These are phyloP conservation scores for Phalera bucephala DNA, from an alignment of 2,888 invertebrate genomes.

Conservation along the genomic window DNA sequence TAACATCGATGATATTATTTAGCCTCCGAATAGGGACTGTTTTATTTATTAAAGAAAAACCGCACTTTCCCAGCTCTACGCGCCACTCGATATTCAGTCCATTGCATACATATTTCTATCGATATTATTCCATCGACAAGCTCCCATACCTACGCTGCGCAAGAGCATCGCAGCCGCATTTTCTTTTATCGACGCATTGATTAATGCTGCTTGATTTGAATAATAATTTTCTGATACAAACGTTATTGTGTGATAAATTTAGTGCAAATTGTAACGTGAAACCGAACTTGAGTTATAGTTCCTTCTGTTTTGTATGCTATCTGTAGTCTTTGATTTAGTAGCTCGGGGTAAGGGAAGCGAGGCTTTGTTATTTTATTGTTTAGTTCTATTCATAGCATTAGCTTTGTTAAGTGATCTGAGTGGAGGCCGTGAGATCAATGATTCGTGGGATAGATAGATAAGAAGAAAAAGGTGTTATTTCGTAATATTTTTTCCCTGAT, in stretches of 20 bases:
- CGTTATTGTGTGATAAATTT: conserved; percentile 83
- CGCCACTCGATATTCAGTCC: no score
- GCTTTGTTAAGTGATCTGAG: no score
- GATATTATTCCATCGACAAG: conserved; percentile 17
- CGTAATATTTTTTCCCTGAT: no score
- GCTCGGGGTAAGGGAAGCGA: conserved; percentile 22
- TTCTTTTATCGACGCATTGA: conserved; percentile 82
- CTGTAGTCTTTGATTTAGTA: conserved; percentile 32
- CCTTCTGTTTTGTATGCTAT: conserved; percentile 21
- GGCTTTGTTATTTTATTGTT: conserved; percentile 23
- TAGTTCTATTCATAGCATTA: conserved; percentile 3
- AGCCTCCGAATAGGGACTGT: no score
- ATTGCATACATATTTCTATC: no score
- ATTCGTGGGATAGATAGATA: no score
- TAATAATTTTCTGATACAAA: conserved; percentile 81
- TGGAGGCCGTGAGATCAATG: no score
- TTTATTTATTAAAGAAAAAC: no score
- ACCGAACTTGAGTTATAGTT: conserved; percentile 38
- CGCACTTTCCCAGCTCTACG: no score
- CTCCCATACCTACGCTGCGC: conserved; percentile 49
- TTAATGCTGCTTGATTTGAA: conserved; percentile 81
- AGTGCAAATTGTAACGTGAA: conserved; percentile 80
- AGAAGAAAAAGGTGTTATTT: no score
- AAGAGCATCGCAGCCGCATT: conserved; percentile 71
- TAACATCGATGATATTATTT: no score